Percentiles rank a stretch among this genome's conserved stretches.
Evolutionary conservation across 2,113 vertebrate species (phyloP).

Genomic region (Deroptyus accipitrinus): DNA sequence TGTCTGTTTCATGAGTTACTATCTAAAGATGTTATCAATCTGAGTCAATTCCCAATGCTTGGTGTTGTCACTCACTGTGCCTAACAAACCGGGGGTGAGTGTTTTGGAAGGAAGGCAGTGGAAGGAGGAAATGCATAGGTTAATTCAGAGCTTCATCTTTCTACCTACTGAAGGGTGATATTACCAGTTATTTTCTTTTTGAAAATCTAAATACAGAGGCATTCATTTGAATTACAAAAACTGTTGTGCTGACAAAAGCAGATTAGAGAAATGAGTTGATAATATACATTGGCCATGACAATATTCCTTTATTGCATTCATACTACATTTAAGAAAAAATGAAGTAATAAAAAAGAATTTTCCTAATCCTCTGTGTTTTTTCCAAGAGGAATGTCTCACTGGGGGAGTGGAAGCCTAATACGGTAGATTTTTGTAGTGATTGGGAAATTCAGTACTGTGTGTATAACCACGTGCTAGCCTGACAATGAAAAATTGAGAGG

Average conservation of each 20-base stretch:
- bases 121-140: background rate
- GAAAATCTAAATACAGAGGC: background rate
- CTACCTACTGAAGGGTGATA: background rate
- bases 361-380: background rate
- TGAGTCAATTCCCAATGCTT: background rate
- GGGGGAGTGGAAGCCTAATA: background rate
- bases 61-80: background rate
- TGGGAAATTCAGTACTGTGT: background rate
- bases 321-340: background rate
- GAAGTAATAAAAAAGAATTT: background rate
- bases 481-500: background rate
- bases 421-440: background rate
- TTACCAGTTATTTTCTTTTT: background rate
- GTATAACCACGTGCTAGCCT: background rate
- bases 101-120: background rate
- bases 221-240: background rate
- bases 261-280: background rate
- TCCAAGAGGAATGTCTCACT: background rate
- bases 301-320: background rate
- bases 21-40: background rate
- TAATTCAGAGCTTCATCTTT: background rate
- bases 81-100: background rate
- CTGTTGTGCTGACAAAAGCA: background rate
- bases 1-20: background rate
- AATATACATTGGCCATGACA: background rate